phyloP scores from a whole-genome alignment of 2,797 vertebrate species.

The Zenarchopterus dispar region DNA sequence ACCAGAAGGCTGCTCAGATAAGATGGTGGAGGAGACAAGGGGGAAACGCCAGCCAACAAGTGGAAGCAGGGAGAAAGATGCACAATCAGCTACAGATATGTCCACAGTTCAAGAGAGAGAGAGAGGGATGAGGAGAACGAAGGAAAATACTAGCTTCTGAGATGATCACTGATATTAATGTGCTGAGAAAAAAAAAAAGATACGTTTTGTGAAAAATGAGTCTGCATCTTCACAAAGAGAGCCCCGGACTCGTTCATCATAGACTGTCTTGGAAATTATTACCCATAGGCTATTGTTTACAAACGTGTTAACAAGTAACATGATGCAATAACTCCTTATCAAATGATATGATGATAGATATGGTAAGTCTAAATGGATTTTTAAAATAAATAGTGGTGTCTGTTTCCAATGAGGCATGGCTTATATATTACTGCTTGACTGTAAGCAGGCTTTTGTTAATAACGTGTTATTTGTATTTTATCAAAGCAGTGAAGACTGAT shows the following conservation, averaged over 20 bases:
- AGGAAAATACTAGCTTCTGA: conserved; percentile 4
- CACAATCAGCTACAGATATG: conserved; percentile 8
- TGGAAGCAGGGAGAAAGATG: conserved; percentile 13
- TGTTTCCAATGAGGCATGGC: not conserved
- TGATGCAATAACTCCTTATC: conserved; percentile 4
- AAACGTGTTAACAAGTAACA: conserved; percentile 20
- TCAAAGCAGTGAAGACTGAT: no score
- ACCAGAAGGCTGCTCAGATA: conserved; percentile 26
- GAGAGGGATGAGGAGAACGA: conserved; percentile 20
- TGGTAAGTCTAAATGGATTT: not conserved
- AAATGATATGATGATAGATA: conserved; percentile 8
- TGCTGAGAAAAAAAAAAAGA: conserved; percentile 29
- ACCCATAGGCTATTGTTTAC: conserved; percentile 25
- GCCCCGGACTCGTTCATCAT: conserved; percentile 18
- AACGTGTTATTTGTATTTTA: no score
- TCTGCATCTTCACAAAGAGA: conserved; percentile 4
- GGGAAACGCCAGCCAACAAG: not conserved
- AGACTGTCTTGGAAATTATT: conserved; percentile 20
- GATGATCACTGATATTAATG: conserved; percentile 35
- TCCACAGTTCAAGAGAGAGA: conserved; percentile 5
- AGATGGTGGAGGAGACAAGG: conserved; percentile 22
- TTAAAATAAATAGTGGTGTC: not conserved
- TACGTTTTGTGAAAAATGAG: conserved; percentile 29
- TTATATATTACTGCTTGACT: not conserved
- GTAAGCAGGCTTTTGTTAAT: no score